phyloP scores from a whole-genome alignment of 2,888 invertebrate species.

The Lasioglossum marginatum region DNA sequence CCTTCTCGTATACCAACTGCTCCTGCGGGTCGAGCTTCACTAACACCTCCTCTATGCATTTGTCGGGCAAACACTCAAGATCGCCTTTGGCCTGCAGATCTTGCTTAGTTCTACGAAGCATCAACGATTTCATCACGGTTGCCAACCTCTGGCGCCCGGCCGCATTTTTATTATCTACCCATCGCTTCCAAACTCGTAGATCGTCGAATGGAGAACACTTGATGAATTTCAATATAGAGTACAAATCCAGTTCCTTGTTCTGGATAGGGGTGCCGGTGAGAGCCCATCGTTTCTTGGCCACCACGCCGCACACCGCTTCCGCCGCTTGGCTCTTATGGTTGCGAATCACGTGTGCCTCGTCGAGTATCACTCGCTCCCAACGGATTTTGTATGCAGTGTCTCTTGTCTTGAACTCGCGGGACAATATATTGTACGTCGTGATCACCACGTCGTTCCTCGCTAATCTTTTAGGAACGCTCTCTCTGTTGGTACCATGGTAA shows the following conservation, averaged over 20 bases:
- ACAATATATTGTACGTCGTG: slow-evolving; percentile 94
- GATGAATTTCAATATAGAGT: slow-evolving; percentile 93
- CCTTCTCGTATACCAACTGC: slow-evolving; percentile 91
- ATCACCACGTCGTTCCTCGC: slow-evolving; percentile 92
- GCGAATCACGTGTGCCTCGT: slow-evolving; percentile 97
- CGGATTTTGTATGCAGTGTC: slow-evolving; percentile 85
- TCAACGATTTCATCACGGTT: slow-evolving; percentile 92
- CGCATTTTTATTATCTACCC: slow-evolving; percentile 93
- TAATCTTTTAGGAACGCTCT: slow-evolving; percentile 85
- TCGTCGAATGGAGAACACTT: slow-evolving; percentile 96
- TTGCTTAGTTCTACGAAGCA: slow-evolving; percentile 95
- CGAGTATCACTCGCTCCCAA: slow-evolving; percentile 95
- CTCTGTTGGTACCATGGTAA: slow-evolving; percentile 93
- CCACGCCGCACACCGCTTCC: slow-evolving; percentile 88
- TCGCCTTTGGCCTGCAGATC: slow-evolving; percentile 89
- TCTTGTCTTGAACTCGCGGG: slow-evolving; percentile 86
- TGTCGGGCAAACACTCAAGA: slow-evolving; percentile 88
- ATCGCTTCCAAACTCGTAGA: slow-evolving; percentile 94
- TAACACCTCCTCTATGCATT: slow-evolving; percentile 86
- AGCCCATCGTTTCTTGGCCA: slow-evolving; percentile 89
- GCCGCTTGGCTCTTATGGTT: slow-evolving; percentile 93
- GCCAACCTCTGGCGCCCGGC: slow-evolving; percentile 93
- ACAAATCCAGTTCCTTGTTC: slow-evolving; percentile 95
- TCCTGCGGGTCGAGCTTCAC: slow-evolving; percentile 90
- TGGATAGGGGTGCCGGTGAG: slow-evolving; percentile 98